phyloP scores from a whole-genome alignment of 2,797 vertebrate species.

The Periparus ater region DNA sequence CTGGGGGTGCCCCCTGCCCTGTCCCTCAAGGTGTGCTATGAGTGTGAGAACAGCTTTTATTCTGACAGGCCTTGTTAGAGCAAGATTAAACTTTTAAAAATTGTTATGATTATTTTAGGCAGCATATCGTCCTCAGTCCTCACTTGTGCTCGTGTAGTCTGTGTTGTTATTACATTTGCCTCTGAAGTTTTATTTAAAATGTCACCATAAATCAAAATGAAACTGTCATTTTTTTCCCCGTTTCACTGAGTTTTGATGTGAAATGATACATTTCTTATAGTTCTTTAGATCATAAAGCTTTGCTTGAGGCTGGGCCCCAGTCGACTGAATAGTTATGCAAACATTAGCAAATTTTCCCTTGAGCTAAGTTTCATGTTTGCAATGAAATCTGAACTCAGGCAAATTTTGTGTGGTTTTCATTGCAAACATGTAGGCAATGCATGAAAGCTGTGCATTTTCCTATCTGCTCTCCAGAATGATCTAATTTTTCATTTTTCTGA shows the following conservation, averaged over 20 bases:
- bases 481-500: conserved; percentile 31
- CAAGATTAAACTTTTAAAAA: neutral
- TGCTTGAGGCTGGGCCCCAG: conserved; percentile 19
- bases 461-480: neutral
- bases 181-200: conserved; percentile 2
- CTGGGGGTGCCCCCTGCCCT: neutral
- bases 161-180: neutral
- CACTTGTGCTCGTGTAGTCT: neutral
- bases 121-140: neutral
- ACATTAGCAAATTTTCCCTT: conserved; percentile 56
- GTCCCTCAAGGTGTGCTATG: neutral
- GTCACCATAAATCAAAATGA: conserved; percentile 32
- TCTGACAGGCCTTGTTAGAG: neutral
- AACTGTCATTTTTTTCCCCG: neutral
- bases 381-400: conserved; percentile 38
- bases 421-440: conserved; percentile 17
- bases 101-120: neutral
- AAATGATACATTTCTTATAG: conserved; percentile 29
- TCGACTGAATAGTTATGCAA: conserved; percentile 52
- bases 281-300: conserved; percentile 28
- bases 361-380: conserved; percentile 52
- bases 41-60: neutral
- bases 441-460: conserved; percentile 20
- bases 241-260: conserved; percentile 28
- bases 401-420: conserved; percentile 52